These are phyloP conservation scores for Adrianichthys oophorus DNA, from an alignment of 2,797 vertebrate species.

Conservation along the genomic window DNA sequence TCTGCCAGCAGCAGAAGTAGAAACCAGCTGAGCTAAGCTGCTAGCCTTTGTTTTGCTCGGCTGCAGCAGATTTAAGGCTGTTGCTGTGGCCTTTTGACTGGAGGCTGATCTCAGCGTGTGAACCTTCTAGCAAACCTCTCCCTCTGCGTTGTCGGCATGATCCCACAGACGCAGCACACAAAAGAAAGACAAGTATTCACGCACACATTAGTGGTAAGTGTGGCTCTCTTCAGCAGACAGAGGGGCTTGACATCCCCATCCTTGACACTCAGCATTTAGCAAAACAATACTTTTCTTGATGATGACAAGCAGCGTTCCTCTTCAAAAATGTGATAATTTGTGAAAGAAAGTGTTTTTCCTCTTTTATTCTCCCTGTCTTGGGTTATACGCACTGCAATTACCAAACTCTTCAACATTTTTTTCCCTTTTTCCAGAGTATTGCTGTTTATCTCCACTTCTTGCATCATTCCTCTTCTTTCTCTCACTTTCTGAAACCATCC, in stretches of 20 bases:
- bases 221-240: neutral
- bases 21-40: slow-evolving; percentile 23
- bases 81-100: slow-evolving; percentile 65
- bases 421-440: no score
- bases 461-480: no score
- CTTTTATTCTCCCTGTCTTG: slow-evolving; percentile 7
- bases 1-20: slow-evolving; percentile 7
- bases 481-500: no score
- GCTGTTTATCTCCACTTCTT: no score
- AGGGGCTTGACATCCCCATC: slow-evolving; percentile 14
- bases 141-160: slow-evolving; percentile 54
- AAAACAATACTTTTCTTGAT: slow-evolving; percentile 10
- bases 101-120: slow-evolving; percentile 65
- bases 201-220: neutral
- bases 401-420: no score
- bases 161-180: slow-evolving; percentile 9
- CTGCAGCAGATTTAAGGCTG: slow-evolving; percentile 43
- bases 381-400: slow-evolving; percentile 15
- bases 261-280: slow-evolving; percentile 28
- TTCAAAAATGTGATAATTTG: slow-evolving; percentile 8
- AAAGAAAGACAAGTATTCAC: slow-evolving; percentile 14
- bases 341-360: slow-evolving; percentile 1
- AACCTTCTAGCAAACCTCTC: slow-evolving; percentile 54
- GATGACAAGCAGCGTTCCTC: slow-evolving; percentile 3
- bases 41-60: slow-evolving; percentile 25